phyloP scores from a whole-genome alignment of 2,797 vertebrate genomes.

The Zenarchopterus dispar region DNA sequence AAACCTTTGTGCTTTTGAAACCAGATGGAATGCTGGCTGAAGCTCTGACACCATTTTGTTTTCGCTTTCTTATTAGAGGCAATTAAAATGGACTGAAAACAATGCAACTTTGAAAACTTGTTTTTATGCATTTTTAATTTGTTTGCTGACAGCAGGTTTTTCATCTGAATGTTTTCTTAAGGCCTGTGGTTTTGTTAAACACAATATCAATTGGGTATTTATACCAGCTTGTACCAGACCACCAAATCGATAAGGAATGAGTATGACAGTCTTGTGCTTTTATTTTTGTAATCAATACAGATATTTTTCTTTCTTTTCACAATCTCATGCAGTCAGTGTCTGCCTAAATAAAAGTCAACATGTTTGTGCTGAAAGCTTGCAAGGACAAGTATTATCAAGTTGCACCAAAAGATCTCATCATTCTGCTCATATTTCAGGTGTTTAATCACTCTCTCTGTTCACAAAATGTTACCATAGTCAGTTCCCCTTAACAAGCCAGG shows the following conservation, averaged over 20 bases:
- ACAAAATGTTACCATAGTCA: constrained; percentile 46
- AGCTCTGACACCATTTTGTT: too few species aligned
- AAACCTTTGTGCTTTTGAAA: too few species aligned
- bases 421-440: constrained; percentile 72
- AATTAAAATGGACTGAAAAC: too few species aligned
- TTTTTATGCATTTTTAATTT: constrained; percentile 40
- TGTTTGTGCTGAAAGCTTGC: constrained; percentile 38
- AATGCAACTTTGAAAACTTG: constrained; percentile 4
- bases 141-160: constrained; percentile 15
- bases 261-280: constrained; percentile 45
- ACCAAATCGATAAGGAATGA: constrained; percentile 67
- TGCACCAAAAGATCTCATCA: constrained; percentile 66
- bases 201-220: constrained; percentile 48
- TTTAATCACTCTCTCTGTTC: constrained; percentile 68
- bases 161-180: constrained; percentile 28
- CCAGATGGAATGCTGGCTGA: too few species aligned
- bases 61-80: too few species aligned
- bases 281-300: constrained; percentile 46
- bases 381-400: constrained; percentile 68
- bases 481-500: constrained; percentile 51
- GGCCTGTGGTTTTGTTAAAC: constrained; percentile 52
- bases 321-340: constrained; percentile 34
- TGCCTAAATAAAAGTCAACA: constrained; percentile 55
- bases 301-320: constrained; percentile 38
- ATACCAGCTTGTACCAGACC: constrained; percentile 47